Evolutionary conservation across 2,797 vertebrate species (phyloP), one percentile per base, ranked within the genome.

Genomic region (Periparus ater): DNA sequence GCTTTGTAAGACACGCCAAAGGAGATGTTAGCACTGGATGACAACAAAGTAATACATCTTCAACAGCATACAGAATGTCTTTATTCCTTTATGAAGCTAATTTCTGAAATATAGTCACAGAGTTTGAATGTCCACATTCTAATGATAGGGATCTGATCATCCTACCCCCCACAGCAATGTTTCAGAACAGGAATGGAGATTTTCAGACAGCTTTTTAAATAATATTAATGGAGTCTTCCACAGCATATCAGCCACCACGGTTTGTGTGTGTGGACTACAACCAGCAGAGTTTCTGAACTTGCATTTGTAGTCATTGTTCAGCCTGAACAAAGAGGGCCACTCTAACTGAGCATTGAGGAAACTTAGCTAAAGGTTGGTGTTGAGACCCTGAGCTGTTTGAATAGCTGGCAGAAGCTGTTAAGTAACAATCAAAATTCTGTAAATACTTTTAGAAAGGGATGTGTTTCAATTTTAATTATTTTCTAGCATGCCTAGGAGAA

Each of bases 161-260:
- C 7, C 26, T 68, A 78, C 40, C 26, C 29, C 25, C 17, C 0
- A 3, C 7, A 10, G 12, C 62, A 15, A 42, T 16, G 5, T 62
- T 76, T 67, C 40, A 77, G 44, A 73, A 75, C 13, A 89, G 34
- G 30, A 78, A 12, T 26, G 13, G 34, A 75, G 58, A 61, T 67
- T 68, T 85, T 65, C 47, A 61, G 38, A 12, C 6, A 84, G 7
- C 7, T 42, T 53, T 88, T 75, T 34, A 0, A 26, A 9, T 12
- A 17, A 15, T 17, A 10, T 36, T 47, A 19, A 30, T 57, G 17
- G 16, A n/a, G 22, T 36, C 14, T 70, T 58, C 40, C 45, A 22
- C 8, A 58, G 22, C 0, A 0, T 40, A 34, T 77, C 57, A 21
- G 30, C 23, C 53, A 38, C 38, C 5, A 17, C 0, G 0, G 4